Evolutionary conservation across 2,888 invertebrate genomes (phyloP), one percentile per base, ranked within the genome.

Genomic region (Schizaphis graminum): DNA sequence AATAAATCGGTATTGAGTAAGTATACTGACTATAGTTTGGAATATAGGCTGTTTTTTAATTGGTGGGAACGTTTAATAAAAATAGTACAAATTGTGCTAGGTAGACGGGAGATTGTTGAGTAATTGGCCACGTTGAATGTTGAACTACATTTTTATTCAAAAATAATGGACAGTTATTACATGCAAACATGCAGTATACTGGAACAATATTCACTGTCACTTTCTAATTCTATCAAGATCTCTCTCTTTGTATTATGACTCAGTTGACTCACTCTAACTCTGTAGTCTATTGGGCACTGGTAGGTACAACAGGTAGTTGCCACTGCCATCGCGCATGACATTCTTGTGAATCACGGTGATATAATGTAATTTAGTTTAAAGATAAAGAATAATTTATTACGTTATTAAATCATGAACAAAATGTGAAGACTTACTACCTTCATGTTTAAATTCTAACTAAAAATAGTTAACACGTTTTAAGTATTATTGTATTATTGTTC

Each of bases 301-400:
- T 41, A 41, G 53, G 91, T 91, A 57, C 61, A 92, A 92, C 92
- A 92, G 92, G 92, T 92, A 44, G 91, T 91, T 85, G 77, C 26
- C 11, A 44, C 44, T 35, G 28, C 61, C 16, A 41, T 49, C 87
- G 35, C 47, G 35, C 35, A 44, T 35, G 61, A 24, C 57, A 61
- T 87, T 92, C 26, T 13, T 44, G 21, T 35, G 61, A 87, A 67
- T 87, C 3, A 35, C 21, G 26, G 35, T 49, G 86, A 92, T 92
- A 92, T 92, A 61, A 91, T 86, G 35, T n/a, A 56, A n/a, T 56
- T 57, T 91, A 57, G 13, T 28, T 8, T 11, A 44, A 57, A 85
- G 16, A 84, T 56, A 85, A 85, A 53, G 24, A 53, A 67, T n/a
- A 35, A 53, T 21, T n/a, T n/a, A n/a, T n/a, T 77, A 35, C 35